These are phyloP conservation scores for Dolichotis patagonum DNA, from an alignment of 2,113 vertebrate species.

Conservation along the genomic window DNA sequence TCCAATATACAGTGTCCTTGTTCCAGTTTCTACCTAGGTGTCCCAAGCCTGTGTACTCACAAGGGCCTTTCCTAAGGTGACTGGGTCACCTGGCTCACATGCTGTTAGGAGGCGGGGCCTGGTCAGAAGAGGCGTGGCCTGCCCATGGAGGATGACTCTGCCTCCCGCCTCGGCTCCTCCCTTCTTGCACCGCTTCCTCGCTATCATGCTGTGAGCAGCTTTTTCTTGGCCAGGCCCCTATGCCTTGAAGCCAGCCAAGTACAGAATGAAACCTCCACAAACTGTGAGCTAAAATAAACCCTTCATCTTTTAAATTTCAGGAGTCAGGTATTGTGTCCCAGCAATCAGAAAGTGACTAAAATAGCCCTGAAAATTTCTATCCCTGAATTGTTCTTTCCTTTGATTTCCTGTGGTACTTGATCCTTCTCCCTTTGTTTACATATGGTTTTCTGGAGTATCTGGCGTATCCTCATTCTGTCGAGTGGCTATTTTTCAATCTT, in stretches of 20 bases:
- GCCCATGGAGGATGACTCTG: background rate
- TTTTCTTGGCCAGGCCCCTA: background rate
- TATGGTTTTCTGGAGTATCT: background rate
- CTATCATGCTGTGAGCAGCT: background rate
- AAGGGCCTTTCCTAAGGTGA: background rate
- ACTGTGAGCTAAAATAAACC: background rate
- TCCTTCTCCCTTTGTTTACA: background rate
- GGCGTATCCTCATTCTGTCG: background rate
- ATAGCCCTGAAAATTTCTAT: background rate
- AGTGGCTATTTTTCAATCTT: background rate
- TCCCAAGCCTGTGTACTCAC: background rate
- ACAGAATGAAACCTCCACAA: background rate
- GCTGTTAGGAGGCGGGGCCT: background rate
- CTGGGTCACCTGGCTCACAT: background rate
- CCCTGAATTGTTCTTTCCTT: background rate
- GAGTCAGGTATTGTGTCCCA: background rate
- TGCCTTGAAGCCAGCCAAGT: background rate
- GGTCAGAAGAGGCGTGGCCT: too few relatives aligned
- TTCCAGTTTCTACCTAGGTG: background rate
- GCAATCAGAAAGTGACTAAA: background rate
- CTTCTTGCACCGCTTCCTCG: background rate
- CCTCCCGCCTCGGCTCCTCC: background rate
- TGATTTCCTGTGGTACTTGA: background rate
- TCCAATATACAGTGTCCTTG: background rate
- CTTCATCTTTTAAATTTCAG: background rate